Percentiles rank a stretch among this genome's conserved stretches.
Conservation (phyloP, 2,797 vertebrate species). For the Graptemys geographica region DNA sequence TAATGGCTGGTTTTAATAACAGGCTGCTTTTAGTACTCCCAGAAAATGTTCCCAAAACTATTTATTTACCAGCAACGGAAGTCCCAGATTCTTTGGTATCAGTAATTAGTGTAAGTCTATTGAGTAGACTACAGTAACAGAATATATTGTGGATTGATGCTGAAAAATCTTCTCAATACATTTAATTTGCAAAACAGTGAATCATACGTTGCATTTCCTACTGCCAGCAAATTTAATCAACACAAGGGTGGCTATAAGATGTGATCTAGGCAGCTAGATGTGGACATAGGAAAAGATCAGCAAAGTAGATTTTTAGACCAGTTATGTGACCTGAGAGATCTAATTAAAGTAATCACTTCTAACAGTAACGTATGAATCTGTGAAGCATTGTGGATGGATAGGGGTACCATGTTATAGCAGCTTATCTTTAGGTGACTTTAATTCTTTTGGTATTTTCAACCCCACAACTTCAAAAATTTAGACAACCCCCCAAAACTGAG, state of each 20-base stretch:
- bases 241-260: not conserved
- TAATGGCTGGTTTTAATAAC: not conserved
- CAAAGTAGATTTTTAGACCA: not conserved
- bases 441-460: not conserved
- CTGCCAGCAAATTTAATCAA: constrained; percentile 9
- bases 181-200: constrained; percentile 2
- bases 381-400: not conserved
- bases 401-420: not conserved
- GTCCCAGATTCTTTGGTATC: not conserved
- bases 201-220: not conserved
- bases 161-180: not conserved
- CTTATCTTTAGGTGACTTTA: not conserved
- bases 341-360: not conserved
- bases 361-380: not conserved
- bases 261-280: not conserved
- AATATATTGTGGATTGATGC: not conserved
- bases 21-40: not conserved
- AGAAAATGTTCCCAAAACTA: not conserved
- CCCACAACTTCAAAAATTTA: not conserved
- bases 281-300: not conserved
- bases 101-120: constrained; percentile 6
- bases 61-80: not conserved
- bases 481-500: not conserved
- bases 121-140: not conserved
- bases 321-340: not conserved